Conservation (phyloP, 92 coral and sea anemone genomes). For the Epizoanthus stellaris region DNA sequence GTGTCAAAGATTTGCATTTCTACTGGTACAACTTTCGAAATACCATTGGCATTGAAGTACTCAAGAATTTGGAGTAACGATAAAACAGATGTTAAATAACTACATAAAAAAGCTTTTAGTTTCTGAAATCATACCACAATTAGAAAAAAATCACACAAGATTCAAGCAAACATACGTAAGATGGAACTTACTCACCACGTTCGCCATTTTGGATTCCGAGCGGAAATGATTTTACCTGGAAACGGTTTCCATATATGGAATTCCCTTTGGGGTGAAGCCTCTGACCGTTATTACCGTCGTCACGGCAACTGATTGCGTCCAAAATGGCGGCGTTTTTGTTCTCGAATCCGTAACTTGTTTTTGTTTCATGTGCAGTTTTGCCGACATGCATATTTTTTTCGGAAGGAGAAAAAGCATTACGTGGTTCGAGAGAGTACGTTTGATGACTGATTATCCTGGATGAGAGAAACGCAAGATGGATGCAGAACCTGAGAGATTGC, state of each 20-base stretch:
- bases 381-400: neutral
- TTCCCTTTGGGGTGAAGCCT: slow-evolving; percentile 59
- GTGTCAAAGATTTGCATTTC: slow-evolving; percentile 39
- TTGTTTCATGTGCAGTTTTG: slow-evolving; percentile 10
- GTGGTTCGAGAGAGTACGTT: neutral
- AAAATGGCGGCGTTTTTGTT: slow-evolving; percentile 89
- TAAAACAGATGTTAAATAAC: neutral
- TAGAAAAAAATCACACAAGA: neutral
- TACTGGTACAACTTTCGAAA: neutral
- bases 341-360: slow-evolving; percentile 46
- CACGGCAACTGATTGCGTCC: slow-evolving; percentile 71
- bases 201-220: slow-evolving; percentile 62
- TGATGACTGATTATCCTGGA: neutral
- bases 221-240: slow-evolving; percentile 55
- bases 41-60: neutral
- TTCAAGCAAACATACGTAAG: neutral
- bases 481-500: slow-evolving; percentile 34
- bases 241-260: slow-evolving; percentile 60
- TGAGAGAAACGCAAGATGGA: slow-evolving; percentile 38
- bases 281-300: slow-evolving; percentile 94
- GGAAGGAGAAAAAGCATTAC: neutral
- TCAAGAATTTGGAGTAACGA: neutral
- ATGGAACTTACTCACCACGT: slow-evolving; percentile 60
- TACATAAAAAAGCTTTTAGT: neutral
- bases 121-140: neutral